Evolutionary conservation across 2,113 vertebrate genomes (phyloP).

Genomic region (Polypterus bichir): DNA sequence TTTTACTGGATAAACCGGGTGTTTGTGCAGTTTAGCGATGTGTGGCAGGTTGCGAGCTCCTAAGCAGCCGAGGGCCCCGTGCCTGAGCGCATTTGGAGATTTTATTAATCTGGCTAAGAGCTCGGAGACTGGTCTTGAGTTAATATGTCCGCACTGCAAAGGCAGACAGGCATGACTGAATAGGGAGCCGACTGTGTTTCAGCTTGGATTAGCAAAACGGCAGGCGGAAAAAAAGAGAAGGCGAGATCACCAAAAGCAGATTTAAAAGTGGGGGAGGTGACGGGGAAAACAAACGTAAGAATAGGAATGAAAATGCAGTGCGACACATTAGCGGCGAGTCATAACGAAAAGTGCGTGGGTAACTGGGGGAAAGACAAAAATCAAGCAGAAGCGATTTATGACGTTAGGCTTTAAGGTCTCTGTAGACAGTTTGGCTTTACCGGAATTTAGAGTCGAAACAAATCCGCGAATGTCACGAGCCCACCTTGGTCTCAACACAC

Average conservation of each 20-base stretch:
- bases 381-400: neutral
- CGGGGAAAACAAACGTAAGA: neutral
- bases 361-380: neutral
- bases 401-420: constrained; percentile 1
- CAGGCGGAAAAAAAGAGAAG: neutral
- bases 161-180: constrained; percentile 1
- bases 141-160: constrained; percentile 1
- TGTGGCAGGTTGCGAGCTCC: neutral
- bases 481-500: too few species aligned
- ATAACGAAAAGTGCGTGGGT: neutral
- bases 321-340: neutral
- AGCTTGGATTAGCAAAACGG: constrained; percentile 1
- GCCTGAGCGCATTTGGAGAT: constrained; percentile 6
- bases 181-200: constrained; percentile 1
- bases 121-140: constrained; percentile 6
- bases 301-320: neutral
- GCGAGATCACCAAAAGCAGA: neutral
- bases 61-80: neutral
- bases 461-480: too few species aligned
- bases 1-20: constrained; percentile 1
- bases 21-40: constrained; percentile 4
- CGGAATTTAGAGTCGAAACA: neutral
- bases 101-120: constrained; percentile 8
- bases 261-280: neutral
- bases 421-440: constrained; percentile 1